Conservation (phyloP, 2,797 vertebrate genomes). For the Rallus crepitans region DNA sequence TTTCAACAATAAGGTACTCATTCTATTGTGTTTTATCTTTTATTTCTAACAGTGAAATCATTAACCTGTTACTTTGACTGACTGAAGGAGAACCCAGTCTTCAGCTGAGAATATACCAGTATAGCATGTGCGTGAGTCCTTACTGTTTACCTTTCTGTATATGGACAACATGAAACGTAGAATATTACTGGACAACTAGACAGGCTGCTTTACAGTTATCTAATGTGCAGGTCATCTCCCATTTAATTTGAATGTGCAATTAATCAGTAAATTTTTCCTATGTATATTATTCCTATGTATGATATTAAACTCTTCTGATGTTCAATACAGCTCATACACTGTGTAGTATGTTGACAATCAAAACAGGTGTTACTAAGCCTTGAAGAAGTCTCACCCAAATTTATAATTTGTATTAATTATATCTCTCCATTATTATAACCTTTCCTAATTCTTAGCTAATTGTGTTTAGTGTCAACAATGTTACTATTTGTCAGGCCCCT, state of each 20-base stretch:
- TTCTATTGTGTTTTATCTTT: neutral
- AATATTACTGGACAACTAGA: neutral
- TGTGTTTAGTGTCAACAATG: neutral
- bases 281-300: neutral
- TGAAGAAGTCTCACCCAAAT: constrained; percentile 45
- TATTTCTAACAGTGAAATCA: neutral
- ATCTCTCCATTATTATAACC: constrained; percentile 15
- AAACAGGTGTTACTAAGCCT: constrained; percentile 28
- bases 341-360: neutral
- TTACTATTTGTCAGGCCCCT: neutral
- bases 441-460: constrained; percentile 1
- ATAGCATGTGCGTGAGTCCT: neutral
- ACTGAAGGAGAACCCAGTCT: neutral
- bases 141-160: neutral
- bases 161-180: neutral
- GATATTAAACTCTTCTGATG: neutral
- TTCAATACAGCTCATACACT: neutral
- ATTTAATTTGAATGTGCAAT: neutral
- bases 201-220: neutral
- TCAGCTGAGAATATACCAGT: neutral
- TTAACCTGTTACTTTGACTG: neutral
- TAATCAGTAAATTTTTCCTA: neutral
- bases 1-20: neutral
- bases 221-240: neutral
- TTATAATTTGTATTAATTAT: constrained; percentile 53